Base-by-base conservation (phyloP, 2,888 invertebrate species). In the Trichopria drosophilae region DNA sequence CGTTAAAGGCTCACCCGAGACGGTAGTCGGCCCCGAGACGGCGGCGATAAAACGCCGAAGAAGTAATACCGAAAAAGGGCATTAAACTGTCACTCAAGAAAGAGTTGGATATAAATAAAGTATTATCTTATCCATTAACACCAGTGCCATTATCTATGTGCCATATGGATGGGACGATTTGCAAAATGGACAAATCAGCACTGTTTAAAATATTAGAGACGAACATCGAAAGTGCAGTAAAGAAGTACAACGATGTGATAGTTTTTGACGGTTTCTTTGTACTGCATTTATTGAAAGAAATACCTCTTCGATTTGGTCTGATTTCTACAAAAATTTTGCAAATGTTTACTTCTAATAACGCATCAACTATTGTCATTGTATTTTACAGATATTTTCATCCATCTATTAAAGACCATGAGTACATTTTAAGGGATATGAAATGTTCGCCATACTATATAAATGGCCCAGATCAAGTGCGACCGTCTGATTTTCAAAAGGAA, bases 171-270 rank as follows among this genome's bases (percentile, higher is more conserved):
- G 60, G 63, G 7, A 48, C 44, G 6, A 62, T 65, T 13, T 39
- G 51, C 20, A 63, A 60, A 55, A 64, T 61, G 6, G 51, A 59
- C 12, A 60, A 63, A 54, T 58, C 62, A 6, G 52, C 18, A 10
- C 26, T 61, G 7, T 26, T 53, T 19, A 52, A 53, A 49, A 9
- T 45, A 24, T 23, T 64, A 3, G 52, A 58, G 50, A 43, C 51
- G 6, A 31, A 13, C 13, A 24, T n/a, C n/a, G 23, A 31, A 13
- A 10, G 12, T 2, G 24, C 26, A 13, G 1, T 22, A 18, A 24
- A 18, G 12, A n/a, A n/a, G n/a, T n/a, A n/a, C n/a, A 6, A 23
- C 15, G 53, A 55, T 28, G 37, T 58, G 12, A 10, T 47, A 24
- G 32, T 59, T 20, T 26, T 46, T 16, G 59, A 59, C 50, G 59